Percentiles rank a stretch among this genome's conserved stretches.
Conservation (phyloP, 92 coral and sea anemone genomes). For the Ricordea florida region DNA sequence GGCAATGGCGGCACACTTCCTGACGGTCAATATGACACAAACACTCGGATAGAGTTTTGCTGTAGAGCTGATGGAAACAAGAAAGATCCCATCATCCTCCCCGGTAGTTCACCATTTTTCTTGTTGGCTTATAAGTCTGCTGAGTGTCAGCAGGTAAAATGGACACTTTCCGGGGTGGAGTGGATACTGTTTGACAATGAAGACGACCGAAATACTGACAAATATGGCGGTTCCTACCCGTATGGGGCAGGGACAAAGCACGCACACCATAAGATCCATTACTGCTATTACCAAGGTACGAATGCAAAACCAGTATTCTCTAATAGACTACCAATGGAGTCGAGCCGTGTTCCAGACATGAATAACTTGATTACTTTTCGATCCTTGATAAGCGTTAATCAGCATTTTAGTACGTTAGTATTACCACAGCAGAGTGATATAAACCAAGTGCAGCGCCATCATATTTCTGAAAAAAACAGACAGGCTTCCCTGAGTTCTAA, state of each 20-base stretch:
- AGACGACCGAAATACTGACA: not conserved
- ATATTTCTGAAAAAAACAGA: no score
- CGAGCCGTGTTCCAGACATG: no score
- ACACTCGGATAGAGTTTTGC: conserved; percentile 44
- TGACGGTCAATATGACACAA: not conserved
- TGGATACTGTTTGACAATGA: conserved; percentile 62
- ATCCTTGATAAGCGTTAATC: no score
- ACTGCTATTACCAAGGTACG: conserved; percentile 60
- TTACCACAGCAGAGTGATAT: no score
- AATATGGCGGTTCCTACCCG: not conserved
- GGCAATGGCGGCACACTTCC: conserved; percentile 23
- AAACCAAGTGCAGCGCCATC: no score
- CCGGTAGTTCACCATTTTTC: conserved; percentile 55
- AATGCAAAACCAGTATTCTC: not conserved
- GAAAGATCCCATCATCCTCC: conserved; percentile 30
- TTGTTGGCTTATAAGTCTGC: conserved; percentile 58
- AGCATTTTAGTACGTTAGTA: no score
- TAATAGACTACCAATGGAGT: no score
- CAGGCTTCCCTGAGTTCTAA: no score
- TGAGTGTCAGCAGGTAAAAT: conserved; percentile 67
- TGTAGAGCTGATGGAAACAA: conserved; percentile 51
- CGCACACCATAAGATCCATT: conserved; percentile 23
- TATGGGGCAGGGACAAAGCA: not conserved
- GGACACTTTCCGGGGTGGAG: conserved; percentile 60
- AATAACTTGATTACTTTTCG: no score